Evolutionary conservation across 2,888 invertebrate species (phyloP).

Genomic region (Lagria hirta): DNA sequence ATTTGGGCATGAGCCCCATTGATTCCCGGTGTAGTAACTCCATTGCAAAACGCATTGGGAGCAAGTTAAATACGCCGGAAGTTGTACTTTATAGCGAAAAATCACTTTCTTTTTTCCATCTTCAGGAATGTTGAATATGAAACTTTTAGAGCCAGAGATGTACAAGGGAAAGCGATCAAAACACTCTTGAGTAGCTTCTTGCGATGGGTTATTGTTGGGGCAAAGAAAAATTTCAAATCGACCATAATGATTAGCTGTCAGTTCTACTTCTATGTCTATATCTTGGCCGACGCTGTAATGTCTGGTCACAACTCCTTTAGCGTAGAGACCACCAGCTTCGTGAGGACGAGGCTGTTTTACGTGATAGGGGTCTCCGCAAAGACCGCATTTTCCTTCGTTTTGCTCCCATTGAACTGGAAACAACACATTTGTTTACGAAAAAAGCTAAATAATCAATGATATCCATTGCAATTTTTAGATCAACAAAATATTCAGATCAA

Average conservation of each 20-base stretch:
- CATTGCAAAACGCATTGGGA: slow-evolving; percentile 91
- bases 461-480: no score
- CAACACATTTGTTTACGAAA: slow-evolving; percentile 3
- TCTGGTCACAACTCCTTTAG: slow-evolving; percentile 79
- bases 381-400: slow-evolving; percentile 82
- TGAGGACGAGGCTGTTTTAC: slow-evolving; percentile 74
- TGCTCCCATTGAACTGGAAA: slow-evolving; percentile 81
- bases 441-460: no score
- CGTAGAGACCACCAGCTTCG: slow-evolving; percentile 85
- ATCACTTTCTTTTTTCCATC: slow-evolving; percentile 51
- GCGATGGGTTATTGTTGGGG: slow-evolving; percentile 78
- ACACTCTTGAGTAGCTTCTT: slow-evolving; percentile 79
- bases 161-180: slow-evolving; percentile 78
- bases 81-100: slow-evolving; percentile 68
- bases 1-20: slow-evolving; percentile 87
- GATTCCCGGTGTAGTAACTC: slow-evolving; percentile 91
- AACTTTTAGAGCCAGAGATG: slow-evolving; percentile 71
- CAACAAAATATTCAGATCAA: no score
- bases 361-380: slow-evolving; percentile 86
- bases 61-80: slow-evolving; percentile 83
- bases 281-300: slow-evolving; percentile 84
- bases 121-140: slow-evolving; percentile 49
- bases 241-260: slow-evolving; percentile 89
- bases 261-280: slow-evolving; percentile 81
- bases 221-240: slow-evolving; percentile 83